These are phyloP conservation scores for Nematolebias whitei DNA, from an alignment of 2,113 vertebrate genomes.

Conservation along the genomic window DNA sequence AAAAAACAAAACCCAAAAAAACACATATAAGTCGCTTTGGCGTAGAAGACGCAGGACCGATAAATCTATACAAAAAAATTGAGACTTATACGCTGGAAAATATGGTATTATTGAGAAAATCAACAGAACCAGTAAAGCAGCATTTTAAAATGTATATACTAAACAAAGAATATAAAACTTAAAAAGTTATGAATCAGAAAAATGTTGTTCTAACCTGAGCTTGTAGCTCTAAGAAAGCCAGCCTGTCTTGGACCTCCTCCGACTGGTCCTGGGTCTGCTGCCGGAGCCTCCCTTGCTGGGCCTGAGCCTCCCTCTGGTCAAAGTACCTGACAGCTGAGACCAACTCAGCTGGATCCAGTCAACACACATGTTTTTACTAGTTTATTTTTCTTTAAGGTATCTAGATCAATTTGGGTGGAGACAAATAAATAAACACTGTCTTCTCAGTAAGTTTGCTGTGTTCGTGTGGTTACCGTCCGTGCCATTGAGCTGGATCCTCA, in stretches of 20 bases:
- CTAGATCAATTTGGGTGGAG: too few species aligned
- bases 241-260: slow-evolving; percentile 65
- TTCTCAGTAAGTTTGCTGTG: background rate
- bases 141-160: too few species aligned
- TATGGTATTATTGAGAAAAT: too few species aligned
- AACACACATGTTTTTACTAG: background rate
- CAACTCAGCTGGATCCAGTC: slow-evolving; percentile 71
- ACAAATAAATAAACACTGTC: too few species aligned
- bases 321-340: slow-evolving; percentile 76
- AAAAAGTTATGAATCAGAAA: background rate
- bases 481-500: slow-evolving; percentile 74
- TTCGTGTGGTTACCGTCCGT: slow-evolving; percentile 74
- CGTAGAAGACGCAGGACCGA: too few species aligned
- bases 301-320: slow-evolving; percentile 67
- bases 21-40: too few species aligned
- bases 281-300: slow-evolving; percentile 60
- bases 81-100: too few species aligned
- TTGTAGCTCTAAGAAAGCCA: slow-evolving; percentile 81
- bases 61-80: too few species aligned
- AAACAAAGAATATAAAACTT: background rate
- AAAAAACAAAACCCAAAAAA: too few species aligned
- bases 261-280: slow-evolving; percentile 52
- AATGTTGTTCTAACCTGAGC: slow-evolving; percentile 69
- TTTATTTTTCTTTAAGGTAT: too few species aligned
- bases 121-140: too few species aligned